Percentiles rank a stretch among this genome's conserved stretches.
Conservation (phyloP, 1,140 invertebrate species). For the Tribolium castaneum region DNA sequence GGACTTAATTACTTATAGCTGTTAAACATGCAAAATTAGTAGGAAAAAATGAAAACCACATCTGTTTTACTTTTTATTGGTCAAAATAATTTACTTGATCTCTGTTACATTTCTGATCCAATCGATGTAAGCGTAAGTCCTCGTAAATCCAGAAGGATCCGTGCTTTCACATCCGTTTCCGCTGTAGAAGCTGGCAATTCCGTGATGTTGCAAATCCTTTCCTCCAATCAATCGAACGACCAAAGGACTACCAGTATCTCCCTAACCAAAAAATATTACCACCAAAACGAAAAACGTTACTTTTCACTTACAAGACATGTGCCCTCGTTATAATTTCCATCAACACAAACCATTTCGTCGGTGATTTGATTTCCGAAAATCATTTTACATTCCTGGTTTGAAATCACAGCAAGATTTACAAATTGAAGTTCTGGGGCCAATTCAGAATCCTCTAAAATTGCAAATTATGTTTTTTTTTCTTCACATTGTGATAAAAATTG, state of each 20-base stretch:
- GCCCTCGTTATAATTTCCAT: conserved; percentile 5
- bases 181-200: conserved; percentile 1
- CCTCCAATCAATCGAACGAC: not conserved
- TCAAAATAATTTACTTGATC: not conserved
- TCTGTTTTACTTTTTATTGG: too few relatives aligned
- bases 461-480: not conserved
- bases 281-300: too few relatives aligned
- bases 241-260: conserved; percentile 14
- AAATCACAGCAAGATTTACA: not conserved
- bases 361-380: conserved; percentile 16
- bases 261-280: not conserved
- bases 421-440: not conserved
- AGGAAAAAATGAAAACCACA: too few relatives aligned
- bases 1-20: not conserved
- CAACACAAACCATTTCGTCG: conserved; percentile 9
- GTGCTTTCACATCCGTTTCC: conserved; percentile 23
- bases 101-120: conserved; percentile 5
- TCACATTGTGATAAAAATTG: not conserved
- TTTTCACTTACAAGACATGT: conserved; percentile 4
- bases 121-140: conserved; percentile 7
- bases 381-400: not conserved
- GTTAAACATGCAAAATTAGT: not conserved
- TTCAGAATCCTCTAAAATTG: not conserved
- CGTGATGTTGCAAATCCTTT: not conserved
- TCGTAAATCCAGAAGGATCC: conserved; percentile 11